These are phyloP conservation scores for Synanthedon vespiformis DNA, from an alignment of 2,888 invertebrate species.

Conservation along the genomic window DNA sequence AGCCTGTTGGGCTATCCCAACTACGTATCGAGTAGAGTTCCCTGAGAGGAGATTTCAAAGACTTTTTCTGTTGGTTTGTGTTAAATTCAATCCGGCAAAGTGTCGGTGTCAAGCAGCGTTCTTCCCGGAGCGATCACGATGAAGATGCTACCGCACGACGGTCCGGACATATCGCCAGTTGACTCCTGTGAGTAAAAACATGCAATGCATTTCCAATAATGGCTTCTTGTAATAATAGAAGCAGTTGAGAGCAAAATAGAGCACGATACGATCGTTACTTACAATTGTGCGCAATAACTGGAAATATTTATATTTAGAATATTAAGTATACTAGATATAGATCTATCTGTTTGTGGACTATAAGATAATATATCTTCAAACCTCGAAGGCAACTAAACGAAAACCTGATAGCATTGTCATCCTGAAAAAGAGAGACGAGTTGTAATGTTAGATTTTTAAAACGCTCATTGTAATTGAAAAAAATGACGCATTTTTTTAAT, in stretches of 20 bases:
- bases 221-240: too few species aligned
- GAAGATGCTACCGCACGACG: slow-evolving; percentile 68
- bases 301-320: too few species aligned
- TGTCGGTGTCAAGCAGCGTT: slow-evolving; percentile 60
- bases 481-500: too few species aligned
- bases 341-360: too few species aligned
- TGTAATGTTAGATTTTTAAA: too few species aligned
- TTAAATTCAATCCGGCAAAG: slow-evolving; percentile 40
- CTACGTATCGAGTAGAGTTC: slow-evolving; percentile 23
- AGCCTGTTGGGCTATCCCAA: slow-evolving; percentile 56
- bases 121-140: slow-evolving; percentile 54
- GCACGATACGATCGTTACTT: neutral
- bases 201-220: neutral
- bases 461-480: too few species aligned
- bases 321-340: too few species aligned
- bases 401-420: too few species aligned
- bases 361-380: too few species aligned
- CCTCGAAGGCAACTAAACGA: too few species aligned
- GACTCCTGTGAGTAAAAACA: slow-evolving; percentile 49
- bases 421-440: too few species aligned
- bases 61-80: slow-evolving; percentile 22
- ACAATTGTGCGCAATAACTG: neutral
- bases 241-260: too few species aligned
- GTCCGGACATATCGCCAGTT: slow-evolving; percentile 71
- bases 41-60: slow-evolving; percentile 19